These are phyloP conservation scores for Danio tinwini DNA, from an alignment of 2,797 vertebrate species.

Conservation along the genomic window DNA sequence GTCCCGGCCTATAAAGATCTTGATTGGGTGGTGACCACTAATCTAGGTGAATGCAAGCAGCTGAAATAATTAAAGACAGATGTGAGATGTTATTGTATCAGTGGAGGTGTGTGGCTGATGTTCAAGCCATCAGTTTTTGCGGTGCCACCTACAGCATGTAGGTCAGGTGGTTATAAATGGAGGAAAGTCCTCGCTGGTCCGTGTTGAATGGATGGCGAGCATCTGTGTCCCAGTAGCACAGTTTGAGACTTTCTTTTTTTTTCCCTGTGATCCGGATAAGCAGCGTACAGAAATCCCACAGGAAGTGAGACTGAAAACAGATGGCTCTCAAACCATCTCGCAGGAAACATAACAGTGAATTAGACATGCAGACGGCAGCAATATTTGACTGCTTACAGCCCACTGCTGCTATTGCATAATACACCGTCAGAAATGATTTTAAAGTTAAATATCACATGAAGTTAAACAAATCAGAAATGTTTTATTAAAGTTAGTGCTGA, in stretches of 20 bases:
- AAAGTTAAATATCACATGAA: background rate
- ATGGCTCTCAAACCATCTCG: conserved; percentile 21
- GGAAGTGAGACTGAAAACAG: conserved; percentile 49
- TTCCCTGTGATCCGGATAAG: background rate
- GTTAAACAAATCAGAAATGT: background rate
- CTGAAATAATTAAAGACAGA: no score
- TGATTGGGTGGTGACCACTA: no score
- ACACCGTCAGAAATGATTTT: background rate
- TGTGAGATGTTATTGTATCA: no score
- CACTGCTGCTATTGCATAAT: background rate
- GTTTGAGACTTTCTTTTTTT: background rate
- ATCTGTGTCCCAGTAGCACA: conserved; percentile 22
- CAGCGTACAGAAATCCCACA: conserved; percentile 26
- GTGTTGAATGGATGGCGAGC: background rate
- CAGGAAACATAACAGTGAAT: background rate
- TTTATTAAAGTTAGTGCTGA: background rate
- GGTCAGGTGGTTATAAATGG: conserved; percentile 21
- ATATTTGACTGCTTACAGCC: background rate
- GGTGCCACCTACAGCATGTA: background rate
- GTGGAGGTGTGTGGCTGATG: background rate
- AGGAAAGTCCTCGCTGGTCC: background rate
- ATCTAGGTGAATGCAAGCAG: no score
- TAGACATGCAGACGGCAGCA: background rate
- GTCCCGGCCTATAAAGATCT: no score
- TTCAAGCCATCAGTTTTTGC: background rate